Base-by-base conservation (phyloP, 23 tunicate genomes). In the Diplosoma virens region DNA sequence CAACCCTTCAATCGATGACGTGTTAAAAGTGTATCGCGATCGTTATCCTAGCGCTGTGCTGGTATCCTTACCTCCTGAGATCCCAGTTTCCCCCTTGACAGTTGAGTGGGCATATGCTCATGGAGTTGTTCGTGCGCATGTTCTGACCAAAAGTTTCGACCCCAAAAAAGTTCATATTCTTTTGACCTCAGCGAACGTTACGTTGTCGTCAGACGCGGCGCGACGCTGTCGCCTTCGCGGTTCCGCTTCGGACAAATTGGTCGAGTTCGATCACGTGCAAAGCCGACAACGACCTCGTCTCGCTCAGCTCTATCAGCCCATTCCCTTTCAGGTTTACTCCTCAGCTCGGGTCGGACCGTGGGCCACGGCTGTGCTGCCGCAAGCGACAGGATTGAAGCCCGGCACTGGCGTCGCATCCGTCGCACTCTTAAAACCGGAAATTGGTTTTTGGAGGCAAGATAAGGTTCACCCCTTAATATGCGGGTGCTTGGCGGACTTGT, bases 371-470 rank as follows among this genome's bases (percentile, higher is more conserved):
- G 28, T 34, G 56, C 35, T 47, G 61, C 48, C 69, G 7, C 68
- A 58, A 34, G 32, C 30, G 17, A 20, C 47, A 3, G 67, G 68
- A 3, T 18, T 47, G 3, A 33, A 56, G n/a, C 68, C 60, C 4
- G 80, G 80, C 18, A 54, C 61, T 16, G 71, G 33, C 6, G 79
- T 46, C 14, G 32, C 59, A 0, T 60, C 86, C 6, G 11, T 21
- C 4, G 21, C 33, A 20, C 32, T 36, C 52, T 23, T 72, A 9
- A 41, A 41, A 7, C 41, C 72, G 1, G 52, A 35, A 30, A n/a
- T 74, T 22, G 87, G 87, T 27, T 82, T 82, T 82, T 82, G 87
- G 87, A n/a, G n/a, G n/a, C n/a, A n/a, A n/a, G n/a, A n/a, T n/a
- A n/a, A n/a, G n/a, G n/a, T n/a, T n/a, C n/a, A n/a, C n/a, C n/a